These are phyloP conservation scores for Drosophila peninsularis DNA, from an alignment of 2,888 invertebrate genomes.

Conservation along the genomic window DNA sequence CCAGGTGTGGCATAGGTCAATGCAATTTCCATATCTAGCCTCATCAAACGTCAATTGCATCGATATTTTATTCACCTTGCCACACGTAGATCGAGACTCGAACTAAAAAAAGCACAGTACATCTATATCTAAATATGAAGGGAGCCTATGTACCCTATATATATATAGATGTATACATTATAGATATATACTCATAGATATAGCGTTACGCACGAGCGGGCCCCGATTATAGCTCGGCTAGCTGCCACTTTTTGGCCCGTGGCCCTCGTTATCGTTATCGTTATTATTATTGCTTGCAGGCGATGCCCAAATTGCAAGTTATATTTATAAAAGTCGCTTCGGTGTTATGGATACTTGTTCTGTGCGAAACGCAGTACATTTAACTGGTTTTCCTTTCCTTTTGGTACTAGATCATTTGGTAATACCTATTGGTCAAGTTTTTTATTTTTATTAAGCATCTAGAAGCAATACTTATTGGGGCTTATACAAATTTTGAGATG, in stretches of 20 bases:
- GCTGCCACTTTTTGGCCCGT: constrained; percentile 43
- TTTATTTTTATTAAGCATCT: not conserved
- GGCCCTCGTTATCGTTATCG: constrained; percentile 43
- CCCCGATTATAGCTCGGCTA: constrained; percentile 32
- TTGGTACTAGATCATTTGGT: constrained; percentile 11
- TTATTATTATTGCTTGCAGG: constrained; percentile 15
- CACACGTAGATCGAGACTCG: constrained; percentile 4
- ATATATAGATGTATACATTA: constrained; percentile 14
- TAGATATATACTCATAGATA: constrained; percentile 1
- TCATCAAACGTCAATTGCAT: constrained; percentile 24
- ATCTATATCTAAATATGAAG: not conserved
- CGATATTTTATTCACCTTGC: constrained; percentile 9
- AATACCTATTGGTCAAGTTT: constrained; percentile 19
- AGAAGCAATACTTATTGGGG: not conserved
- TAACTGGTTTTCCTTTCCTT: constrained; percentile 38
- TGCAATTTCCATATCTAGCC: constrained; percentile 34
- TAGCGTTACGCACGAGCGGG: constrained; percentile 55
- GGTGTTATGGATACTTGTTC: constrained; percentile 20
- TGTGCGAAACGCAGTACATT: constrained; percentile 41
- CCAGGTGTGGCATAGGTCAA: constrained; percentile 55
- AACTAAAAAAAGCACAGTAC: constrained; percentile 9
- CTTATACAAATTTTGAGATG: not conserved
- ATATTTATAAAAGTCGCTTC: constrained; percentile 23
- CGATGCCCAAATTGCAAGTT: constrained; percentile 31
- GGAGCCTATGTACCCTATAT: constrained; percentile 17